phyloP scores from a whole-genome alignment of 2,113 vertebrate species.

The Amblyornis subalaris region DNA sequence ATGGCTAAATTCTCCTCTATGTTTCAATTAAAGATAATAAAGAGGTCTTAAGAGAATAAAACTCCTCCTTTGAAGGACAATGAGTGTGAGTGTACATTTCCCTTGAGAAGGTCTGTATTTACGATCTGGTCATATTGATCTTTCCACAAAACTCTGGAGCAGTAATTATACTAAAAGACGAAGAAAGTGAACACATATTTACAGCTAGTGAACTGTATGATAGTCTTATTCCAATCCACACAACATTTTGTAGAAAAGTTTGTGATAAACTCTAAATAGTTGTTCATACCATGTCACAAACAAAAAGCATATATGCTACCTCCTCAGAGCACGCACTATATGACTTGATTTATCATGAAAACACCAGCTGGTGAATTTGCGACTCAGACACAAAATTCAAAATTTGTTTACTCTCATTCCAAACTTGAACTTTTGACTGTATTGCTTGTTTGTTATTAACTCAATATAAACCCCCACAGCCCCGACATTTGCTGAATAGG shows the following conservation, averaged over 20 bases:
- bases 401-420: not conserved
- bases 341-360: not conserved
- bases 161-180: not conserved
- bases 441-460: not conserved
- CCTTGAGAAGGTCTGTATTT: slow-evolving; percentile 17
- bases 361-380: not conserved
- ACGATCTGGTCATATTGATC: not conserved
- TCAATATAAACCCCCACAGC: not conserved
- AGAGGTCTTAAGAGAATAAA: not conserved
- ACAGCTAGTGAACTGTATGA: not conserved
- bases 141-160: not conserved
- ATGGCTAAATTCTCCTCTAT: not conserved
- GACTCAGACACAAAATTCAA: not conserved
- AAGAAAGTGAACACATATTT: not conserved
- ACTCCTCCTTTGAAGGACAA: not conserved
- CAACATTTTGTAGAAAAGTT: not conserved
- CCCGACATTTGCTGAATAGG: slow-evolving; percentile 16
- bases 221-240: not conserved
- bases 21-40: not conserved
- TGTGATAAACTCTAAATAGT: not conserved
- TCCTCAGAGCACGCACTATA: not conserved
- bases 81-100: not conserved
- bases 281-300: not conserved
- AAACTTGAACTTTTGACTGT: slow-evolving; percentile 7
- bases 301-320: not conserved